Evolutionary conservation across 2,113 vertebrate species (phyloP).

Genomic region (Dolichallabes microphthalmus): DNA sequence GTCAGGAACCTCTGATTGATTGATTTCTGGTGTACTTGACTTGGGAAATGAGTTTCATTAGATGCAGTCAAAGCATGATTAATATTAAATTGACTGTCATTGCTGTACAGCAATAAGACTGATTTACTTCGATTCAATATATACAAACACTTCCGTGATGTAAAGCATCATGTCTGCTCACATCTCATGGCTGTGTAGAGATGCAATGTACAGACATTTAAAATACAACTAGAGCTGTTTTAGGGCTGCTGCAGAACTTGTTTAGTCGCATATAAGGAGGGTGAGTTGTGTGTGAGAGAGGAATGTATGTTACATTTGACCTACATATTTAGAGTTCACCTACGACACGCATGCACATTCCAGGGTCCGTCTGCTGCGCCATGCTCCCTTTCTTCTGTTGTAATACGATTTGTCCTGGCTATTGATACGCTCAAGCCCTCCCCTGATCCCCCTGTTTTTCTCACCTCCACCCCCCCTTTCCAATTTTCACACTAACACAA

Average conservation of each 20-base stretch:
- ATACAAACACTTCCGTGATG: neutral
- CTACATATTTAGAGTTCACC: neutral
- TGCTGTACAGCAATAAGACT: neutral
- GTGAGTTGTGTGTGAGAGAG: conserved; percentile 17
- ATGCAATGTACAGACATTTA: neutral
- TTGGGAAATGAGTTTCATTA: conserved; percentile 9
- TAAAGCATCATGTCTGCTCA: neutral
- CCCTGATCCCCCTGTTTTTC: conserved; percentile 67
- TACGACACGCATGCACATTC: conserved; percentile 67
- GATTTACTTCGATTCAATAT: neutral
- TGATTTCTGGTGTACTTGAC: neutral
- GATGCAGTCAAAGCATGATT: conserved; percentile 3
- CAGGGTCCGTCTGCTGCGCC: conserved; percentile 73
- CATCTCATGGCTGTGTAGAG: neutral
- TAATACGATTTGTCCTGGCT: conserved; percentile 91
- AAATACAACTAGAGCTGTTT: neutral
- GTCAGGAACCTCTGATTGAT: conserved; percentile 9
- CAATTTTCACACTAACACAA: conserved; percentile 92
- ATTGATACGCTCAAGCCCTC: conserved; percentile 85
- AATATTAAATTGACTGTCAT: conserved; percentile 5
- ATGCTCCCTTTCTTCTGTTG: conserved; percentile 73
- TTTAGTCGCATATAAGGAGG: neutral
- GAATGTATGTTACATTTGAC: neutral
- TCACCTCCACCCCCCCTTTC: conserved; percentile 77
- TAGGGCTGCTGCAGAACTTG: neutral